These are phyloP conservation scores for Armadillidium nasatum DNA, from an alignment of 1,140 invertebrate genomes.

Conservation along the genomic window DNA sequence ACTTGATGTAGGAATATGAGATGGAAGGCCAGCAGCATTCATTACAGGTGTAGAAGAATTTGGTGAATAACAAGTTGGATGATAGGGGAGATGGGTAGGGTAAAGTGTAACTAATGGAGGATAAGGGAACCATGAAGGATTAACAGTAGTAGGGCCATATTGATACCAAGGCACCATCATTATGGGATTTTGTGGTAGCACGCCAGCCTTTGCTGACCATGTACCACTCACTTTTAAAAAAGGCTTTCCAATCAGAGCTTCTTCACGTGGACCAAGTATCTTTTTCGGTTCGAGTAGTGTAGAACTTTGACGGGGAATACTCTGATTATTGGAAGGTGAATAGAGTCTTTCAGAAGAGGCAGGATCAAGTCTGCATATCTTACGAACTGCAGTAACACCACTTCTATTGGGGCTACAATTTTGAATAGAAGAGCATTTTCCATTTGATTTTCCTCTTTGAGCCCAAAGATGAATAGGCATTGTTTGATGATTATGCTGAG, in stretches of 20 bases:
- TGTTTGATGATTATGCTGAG: background rate
- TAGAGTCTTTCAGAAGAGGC: too few relatives aligned
- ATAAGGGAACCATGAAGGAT: background rate
- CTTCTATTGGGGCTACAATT: background rate
- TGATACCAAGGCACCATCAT: conserved; percentile 9
- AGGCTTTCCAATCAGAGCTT: background rate
- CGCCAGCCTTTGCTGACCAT: background rate
- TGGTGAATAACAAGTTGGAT: background rate
- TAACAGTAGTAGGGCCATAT: background rate
- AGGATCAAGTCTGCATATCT: background rate
- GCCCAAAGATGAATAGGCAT: background rate
- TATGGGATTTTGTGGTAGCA: background rate
- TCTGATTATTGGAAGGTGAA: background rate
- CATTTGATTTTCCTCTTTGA: background rate
- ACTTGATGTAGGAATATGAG: background rate
- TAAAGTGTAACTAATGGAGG: background rate
- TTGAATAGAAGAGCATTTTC: background rate
- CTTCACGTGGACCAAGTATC: background rate
- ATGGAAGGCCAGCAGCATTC: background rate
- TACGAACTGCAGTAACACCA: background rate
- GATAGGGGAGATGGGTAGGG: background rate
- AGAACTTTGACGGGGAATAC: background rate
- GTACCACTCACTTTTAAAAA: background rate
- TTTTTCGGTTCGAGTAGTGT: background rate
- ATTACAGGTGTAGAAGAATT: background rate